Evolutionary conservation across 2,113 vertebrate species (phyloP).

Genomic region (Microtus pennsylvanicus): DNA sequence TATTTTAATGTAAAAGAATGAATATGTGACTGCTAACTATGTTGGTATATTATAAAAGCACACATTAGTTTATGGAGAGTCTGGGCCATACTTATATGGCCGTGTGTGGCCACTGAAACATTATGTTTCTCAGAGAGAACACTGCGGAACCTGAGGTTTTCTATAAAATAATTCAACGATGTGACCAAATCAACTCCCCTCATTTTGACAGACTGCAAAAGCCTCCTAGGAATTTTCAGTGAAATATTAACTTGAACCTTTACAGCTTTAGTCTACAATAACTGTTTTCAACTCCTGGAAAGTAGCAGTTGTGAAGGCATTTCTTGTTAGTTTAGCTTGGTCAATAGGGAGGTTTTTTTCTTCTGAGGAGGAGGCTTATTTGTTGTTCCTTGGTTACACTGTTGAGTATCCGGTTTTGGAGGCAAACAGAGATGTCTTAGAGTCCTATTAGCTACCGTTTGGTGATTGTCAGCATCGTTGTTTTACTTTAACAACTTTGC

Average conservation of each 20-base stretch:
- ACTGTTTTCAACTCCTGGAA: not conserved
- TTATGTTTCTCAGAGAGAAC: not conserved
- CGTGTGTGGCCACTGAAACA: not conserved
- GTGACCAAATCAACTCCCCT: not conserved
- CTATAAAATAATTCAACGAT: not conserved
- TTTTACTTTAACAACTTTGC: not conserved
- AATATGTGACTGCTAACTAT: not conserved
- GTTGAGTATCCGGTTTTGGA: not conserved
- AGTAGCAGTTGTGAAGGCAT: not conserved
- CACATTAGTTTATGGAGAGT: not conserved
- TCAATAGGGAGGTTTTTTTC: not conserved
- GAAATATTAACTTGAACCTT: not conserved
- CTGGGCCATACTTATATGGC: not conserved
- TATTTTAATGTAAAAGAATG: not conserved
- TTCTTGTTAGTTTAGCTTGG: not conserved
- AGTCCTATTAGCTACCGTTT: not conserved
- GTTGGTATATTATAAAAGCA: not conserved
- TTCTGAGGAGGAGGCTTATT: no score
- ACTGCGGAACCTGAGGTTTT: not conserved
- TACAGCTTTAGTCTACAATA: not conserved
- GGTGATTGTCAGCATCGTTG: not conserved
- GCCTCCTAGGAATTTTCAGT: not conserved
- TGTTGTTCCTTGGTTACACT: not conserved
- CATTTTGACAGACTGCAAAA: not conserved
- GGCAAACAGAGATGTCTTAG: not conserved